Conservation (phyloP, 2,113 vertebrate species). For the Pseudolaguvia tuberculata region DNA sequence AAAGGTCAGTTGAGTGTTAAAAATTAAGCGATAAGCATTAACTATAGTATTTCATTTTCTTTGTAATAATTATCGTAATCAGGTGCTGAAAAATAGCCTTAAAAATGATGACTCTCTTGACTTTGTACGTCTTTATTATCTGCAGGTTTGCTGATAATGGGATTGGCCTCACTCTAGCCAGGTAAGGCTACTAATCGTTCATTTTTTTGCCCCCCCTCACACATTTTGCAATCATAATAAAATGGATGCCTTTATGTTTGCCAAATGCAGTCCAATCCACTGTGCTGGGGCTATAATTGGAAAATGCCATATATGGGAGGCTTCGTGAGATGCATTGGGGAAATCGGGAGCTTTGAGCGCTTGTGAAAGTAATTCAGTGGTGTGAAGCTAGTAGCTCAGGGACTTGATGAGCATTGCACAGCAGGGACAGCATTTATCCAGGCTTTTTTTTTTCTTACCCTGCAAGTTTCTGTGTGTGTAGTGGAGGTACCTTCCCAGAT, state of each 20-base stretch:
- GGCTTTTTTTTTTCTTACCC: slow-evolving; percentile 7
- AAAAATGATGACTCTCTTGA: slow-evolving; percentile 8
- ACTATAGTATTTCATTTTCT: not conserved
- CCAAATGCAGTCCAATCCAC: slow-evolving; percentile 34
- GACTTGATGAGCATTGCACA: slow-evolving; percentile 32
- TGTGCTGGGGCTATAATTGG: slow-evolving; percentile 54
- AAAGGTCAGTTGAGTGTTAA: not conserved
- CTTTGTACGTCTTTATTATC: slow-evolving; percentile 43
- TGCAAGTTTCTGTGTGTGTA: slow-evolving; percentile 47
- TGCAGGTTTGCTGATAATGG: slow-evolving; percentile 94
- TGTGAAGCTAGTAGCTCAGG: slow-evolving; percentile 35
- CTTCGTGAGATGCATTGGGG: slow-evolving; percentile 39
- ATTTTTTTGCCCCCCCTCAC: slow-evolving; percentile 24
- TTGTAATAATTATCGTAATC: not conserved
- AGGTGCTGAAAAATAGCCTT: not conserved
- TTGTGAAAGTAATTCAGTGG: slow-evolving; percentile 54
- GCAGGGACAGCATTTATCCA: slow-evolving; percentile 7
- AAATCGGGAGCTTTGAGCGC: slow-evolving; percentile 44
- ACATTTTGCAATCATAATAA: slow-evolving; percentile 30
- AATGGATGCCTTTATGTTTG: slow-evolving; percentile 42
- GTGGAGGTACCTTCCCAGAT: slow-evolving; percentile 93
- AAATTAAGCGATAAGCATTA: not conserved
- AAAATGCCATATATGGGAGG: slow-evolving; percentile 58
- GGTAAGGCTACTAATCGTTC: slow-evolving; percentile 66
- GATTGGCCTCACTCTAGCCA: slow-evolving; percentile 91